A percentile compares a stretch with the other conserved stretches of the same genome.
phyloP scores from a whole-genome alignment of 1,140 invertebrate genomes.

The Drosophila orena region DNA sequence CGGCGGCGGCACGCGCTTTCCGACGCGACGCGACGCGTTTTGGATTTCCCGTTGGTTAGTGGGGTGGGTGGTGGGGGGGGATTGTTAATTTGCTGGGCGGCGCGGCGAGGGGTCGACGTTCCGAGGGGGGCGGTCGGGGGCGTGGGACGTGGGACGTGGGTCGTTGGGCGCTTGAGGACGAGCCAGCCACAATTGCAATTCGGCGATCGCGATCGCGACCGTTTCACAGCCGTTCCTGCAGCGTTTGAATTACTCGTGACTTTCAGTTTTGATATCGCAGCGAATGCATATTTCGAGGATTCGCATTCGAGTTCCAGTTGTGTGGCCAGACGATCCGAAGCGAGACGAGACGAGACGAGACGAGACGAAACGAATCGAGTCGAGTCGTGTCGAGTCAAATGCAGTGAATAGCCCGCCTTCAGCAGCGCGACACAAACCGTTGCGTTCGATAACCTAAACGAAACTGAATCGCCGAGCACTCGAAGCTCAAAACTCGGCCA shows the following conservation, averaged over 20 bases:
- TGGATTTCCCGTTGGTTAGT: background rate
- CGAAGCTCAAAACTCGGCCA: slow-evolving; percentile 68
- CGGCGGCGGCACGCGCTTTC: slow-evolving; percentile 21
- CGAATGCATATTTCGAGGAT: background rate
- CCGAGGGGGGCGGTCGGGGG: background rate
- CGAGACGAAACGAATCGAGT: slow-evolving; percentile 10
- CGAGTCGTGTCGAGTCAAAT: slow-evolving; percentile 1
- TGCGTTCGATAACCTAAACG: slow-evolving; percentile 64
- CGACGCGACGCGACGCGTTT: slow-evolving; percentile 25
- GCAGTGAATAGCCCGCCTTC: slow-evolving; percentile 4
- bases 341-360: slow-evolving; percentile 8
- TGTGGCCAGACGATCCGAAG: slow-evolving; percentile 3
- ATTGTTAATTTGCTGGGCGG: too few relatives aligned
- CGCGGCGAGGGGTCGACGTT: background rate
- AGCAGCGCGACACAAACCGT: slow-evolving; percentile 46
- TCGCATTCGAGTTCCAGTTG: slow-evolving; percentile 1
- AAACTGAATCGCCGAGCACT: slow-evolving; percentile 60
- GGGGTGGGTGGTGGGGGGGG: too few relatives aligned
- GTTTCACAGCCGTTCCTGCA: background rate
- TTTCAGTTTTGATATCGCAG: background rate
- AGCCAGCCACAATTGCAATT: slow-evolving; percentile 7
- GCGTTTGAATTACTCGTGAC: background rate
- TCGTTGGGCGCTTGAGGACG: background rate
- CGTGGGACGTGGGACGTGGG: background rate
- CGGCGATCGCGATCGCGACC: slow-evolving; percentile 11